Evolutionary conservation across 2,113 vertebrate genomes (phyloP).

Genomic region (Seriola dumerili): DNA sequence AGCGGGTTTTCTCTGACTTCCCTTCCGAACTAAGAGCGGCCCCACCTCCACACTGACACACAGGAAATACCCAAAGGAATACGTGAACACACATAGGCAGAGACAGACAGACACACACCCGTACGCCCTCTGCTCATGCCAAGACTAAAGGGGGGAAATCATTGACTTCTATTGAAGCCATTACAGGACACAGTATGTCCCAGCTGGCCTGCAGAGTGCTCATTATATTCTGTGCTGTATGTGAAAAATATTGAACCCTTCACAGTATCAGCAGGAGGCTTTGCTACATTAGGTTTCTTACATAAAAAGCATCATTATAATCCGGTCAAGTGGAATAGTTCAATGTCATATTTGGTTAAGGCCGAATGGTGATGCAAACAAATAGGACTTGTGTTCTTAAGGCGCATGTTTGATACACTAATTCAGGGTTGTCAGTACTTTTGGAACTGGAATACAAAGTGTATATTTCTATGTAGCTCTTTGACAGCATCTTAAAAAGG

Average conservation of each 20-base stretch:
- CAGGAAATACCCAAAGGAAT: constrained; percentile 40
- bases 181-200: constrained; percentile 19
- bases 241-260: constrained; percentile 16
- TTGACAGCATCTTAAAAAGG: constrained; percentile 1
- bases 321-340: not conserved
- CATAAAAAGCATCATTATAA: constrained; percentile 22
- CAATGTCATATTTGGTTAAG: constrained; percentile 7
- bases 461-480: not conserved
- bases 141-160: constrained; percentile 28
- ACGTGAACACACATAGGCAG: constrained; percentile 22
- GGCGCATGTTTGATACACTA: not conserved
- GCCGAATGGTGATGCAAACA: not conserved
- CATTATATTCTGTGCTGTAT: constrained; percentile 23
- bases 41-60: constrained; percentile 50
- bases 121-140: constrained; percentile 32
- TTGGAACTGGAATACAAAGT: not conserved
- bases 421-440: not conserved
- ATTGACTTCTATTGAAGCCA: constrained; percentile 36
- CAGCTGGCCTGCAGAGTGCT: not conserved
- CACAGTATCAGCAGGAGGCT: not conserved
- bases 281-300: not conserved
- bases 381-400: not conserved
- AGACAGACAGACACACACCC: constrained; percentile 38
- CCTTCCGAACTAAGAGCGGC: constrained; percentile 16
- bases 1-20: constrained; percentile 45